A percentile compares a stretch with the other conserved stretches of the same genome.
phyloP scores from a whole-genome alignment of 1,140 invertebrate species.

The Parapsyche elsis region DNA sequence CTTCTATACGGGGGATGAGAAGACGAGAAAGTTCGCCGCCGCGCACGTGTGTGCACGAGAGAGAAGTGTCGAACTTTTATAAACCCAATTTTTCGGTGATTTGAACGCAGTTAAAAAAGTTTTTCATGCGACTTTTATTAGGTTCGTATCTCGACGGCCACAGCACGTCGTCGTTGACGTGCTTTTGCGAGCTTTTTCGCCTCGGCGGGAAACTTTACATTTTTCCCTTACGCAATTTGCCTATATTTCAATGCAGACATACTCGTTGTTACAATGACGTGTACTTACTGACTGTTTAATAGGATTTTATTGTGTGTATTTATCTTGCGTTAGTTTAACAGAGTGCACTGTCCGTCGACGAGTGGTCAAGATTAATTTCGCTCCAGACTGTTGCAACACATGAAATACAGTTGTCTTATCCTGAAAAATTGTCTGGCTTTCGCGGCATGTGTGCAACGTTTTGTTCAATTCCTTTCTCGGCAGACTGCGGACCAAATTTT shows the following conservation, averaged over 20 bases:
- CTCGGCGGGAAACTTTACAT: too few species aligned
- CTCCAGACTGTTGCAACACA: background rate
- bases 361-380: conserved; percentile 13
- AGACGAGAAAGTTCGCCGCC: conserved; percentile 20
- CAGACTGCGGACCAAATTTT: too few species aligned
- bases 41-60: conserved; percentile 13
- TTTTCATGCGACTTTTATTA: conserved; percentile 43
- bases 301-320: conserved; percentile 15
- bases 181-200: background rate
- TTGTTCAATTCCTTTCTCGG: too few species aligned
- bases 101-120: conserved; percentile 42
- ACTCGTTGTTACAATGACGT: background rate
- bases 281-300: too few species aligned
- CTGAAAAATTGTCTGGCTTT: background rate
- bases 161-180: background rate
- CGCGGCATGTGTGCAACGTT: background rate
- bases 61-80: conserved; percentile 32
- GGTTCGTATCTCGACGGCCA: background rate
- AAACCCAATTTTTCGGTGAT: conserved; percentile 42
- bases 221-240: background rate
- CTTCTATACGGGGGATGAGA: background rate
- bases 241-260: too few species aligned
- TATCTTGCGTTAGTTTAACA: conserved; percentile 7
- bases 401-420: conserved; percentile 1
- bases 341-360: background rate